These are phyloP conservation scores for Brachionus plicatilis DNA, from an alignment of 1,140 invertebrate genomes.

Conservation along the genomic window DNA sequence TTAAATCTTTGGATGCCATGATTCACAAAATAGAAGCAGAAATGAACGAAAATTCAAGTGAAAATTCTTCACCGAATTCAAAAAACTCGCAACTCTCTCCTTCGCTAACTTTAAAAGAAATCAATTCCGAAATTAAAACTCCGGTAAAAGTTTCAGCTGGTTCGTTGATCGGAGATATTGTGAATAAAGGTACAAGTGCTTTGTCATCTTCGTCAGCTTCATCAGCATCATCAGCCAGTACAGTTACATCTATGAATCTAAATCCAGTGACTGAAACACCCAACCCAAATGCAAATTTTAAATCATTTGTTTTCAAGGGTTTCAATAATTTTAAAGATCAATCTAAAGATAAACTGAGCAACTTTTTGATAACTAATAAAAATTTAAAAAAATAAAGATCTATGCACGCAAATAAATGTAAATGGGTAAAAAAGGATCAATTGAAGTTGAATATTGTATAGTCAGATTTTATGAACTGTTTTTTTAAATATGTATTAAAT, in stretches of 20 bases:
- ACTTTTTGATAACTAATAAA: slow-evolving; percentile 36
- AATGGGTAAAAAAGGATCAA: not conserved
- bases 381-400: not conserved
- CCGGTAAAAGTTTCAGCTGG: not conserved
- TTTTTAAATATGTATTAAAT: not conserved
- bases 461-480: not conserved
- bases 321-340: slow-evolving; percentile 18
- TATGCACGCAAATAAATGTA: not conserved
- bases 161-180: not conserved
- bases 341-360: slow-evolving; percentile 30
- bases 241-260: not conserved
- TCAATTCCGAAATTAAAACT: not conserved
- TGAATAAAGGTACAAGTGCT: not conserved
- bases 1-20: slow-evolving; percentile 4
- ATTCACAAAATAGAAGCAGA: not conserved
- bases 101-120: not conserved
- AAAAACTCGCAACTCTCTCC: not conserved
- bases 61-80: not conserved
- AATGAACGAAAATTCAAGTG: not conserved
- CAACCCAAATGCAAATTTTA: not conserved
- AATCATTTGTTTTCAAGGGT: slow-evolving; percentile 36
- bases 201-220: slow-evolving; percentile 3
- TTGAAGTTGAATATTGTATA: not conserved
- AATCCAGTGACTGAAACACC: not conserved
- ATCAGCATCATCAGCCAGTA: slow-evolving; percentile 8